Conservation (phyloP, 2,797 vertebrate genomes). For the Gallinago solitaria region DNA sequence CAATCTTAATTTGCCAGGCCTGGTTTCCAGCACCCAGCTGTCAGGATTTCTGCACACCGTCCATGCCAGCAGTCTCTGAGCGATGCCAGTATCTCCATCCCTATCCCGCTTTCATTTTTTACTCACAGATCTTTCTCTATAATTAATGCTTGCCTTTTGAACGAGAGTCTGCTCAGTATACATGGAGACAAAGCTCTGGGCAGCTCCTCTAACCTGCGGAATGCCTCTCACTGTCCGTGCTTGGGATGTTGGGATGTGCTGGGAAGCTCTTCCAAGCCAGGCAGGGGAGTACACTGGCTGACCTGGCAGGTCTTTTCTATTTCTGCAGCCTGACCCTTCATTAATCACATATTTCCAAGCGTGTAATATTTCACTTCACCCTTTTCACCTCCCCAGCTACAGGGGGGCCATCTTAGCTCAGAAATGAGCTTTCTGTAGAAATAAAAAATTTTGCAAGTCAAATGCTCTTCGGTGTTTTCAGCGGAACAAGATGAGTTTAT, state of each 20-base stretch:
- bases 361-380: not conserved
- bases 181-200: not conserved
- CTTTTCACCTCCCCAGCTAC: not conserved
- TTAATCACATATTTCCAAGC: not conserved
- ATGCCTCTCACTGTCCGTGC: fast-evolving
- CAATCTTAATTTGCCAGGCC: not conserved
- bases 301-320: not conserved
- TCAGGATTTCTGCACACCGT: not conserved
- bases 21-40: not conserved
- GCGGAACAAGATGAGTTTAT: not conserved
- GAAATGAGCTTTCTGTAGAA: not conserved
- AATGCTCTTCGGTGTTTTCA: not conserved
- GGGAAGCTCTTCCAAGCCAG: not conserved
- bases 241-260: not conserved
- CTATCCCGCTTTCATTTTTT: not conserved
- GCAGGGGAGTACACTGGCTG: not conserved
- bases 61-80: not conserved
- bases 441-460: not conserved
- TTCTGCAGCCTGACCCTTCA: not conserved
- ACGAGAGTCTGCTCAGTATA: not conserved
- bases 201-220: not conserved
- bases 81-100: fast-evolving
- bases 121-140: not conserved
- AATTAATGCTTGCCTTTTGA: not conserved
- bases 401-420: fast-evolving